Base-by-base conservation (phyloP, 2,888 invertebrate species). In the Pheosia tremula region DNA sequence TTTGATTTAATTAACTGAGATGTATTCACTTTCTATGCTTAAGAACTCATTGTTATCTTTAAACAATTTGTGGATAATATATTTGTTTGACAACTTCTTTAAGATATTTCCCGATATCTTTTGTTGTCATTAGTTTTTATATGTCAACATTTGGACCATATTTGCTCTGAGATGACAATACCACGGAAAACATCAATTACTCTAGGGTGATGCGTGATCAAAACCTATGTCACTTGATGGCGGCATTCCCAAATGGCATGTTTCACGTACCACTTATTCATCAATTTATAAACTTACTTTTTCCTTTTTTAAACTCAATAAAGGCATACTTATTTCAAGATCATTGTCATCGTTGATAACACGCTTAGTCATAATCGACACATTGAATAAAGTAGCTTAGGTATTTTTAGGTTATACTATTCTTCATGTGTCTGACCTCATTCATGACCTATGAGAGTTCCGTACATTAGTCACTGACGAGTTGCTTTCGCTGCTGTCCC, bases 401-500 rank as follows among this genome's bases (percentile, higher is more conserved):
- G 57, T 67, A 59, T 72, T 68, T 71, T 63, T 69, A 64, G 61
- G 71, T 60, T 58, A 59, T 59, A 60, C 59, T 71, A 74, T 66
- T 72, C 69, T 68, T 67, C 39, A 57, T 60, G 54, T 62, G 52
- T 59, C 54, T 45, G 60, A 66, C 71, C 75, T 71, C 68, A 66
- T 73, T 75, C 64, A 67, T 75, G 76, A 74, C 75, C 76, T 74
- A 68, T 65, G 69, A 70, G 70, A 74, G 69, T 66, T 68, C 70
- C 70, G 69, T 75, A 75, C 80, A 86, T 87, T 83, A 83, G 80
- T 87, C 87, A 88, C 81, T 77, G 78, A 73, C 74, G 68, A 60
- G 64, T 78, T 79, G 85, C 89, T 90, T 89, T 88, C 89, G 81
- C 88, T 76, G 80, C 74, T 80, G 79, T 84, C 79, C 86, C 88